Percentiles rank a stretch among this genome's conserved stretches.
These are phyloP conservation scores for Gymnoscopelus braueri DNA, from an alignment of 2,797 vertebrate species.

Conservation along the genomic window DNA sequence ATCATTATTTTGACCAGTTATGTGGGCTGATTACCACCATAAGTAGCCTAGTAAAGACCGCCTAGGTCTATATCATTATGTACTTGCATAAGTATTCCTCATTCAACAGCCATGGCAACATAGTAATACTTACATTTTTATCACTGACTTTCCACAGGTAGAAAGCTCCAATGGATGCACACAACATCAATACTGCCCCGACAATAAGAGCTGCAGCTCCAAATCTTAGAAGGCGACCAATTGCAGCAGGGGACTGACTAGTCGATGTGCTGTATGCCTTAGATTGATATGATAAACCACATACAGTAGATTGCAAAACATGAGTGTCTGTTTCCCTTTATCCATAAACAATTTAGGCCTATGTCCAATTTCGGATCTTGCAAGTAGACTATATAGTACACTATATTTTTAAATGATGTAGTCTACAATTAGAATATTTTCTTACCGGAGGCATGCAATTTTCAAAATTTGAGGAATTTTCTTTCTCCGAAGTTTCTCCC, in stretches of 20 bases:
- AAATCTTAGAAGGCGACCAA: constrained; percentile 78
- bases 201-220: constrained; percentile 84
- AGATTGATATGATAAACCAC: not conserved
- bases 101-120: constrained; percentile 21
- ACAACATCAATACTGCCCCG: constrained; percentile 84
- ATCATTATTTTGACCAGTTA: no score
- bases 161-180: constrained; percentile 88
- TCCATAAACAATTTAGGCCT: not conserved
- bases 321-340: not conserved
- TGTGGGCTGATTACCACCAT: not conserved
- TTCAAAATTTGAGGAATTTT: constrained; percentile 79
- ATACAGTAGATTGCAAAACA: not conserved
- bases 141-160: constrained; percentile 91
- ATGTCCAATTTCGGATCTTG: constrained; percentile 21
- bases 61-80: not conserved
- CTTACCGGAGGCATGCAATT: constrained; percentile 84
- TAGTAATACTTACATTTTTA: constrained; percentile 85
- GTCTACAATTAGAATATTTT: not conserved
- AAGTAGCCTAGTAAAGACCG: constrained; percentile 2
- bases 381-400: constrained; percentile 4
- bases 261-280: constrained; percentile 80
- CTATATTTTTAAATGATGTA: constrained; percentile 40
- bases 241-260: constrained; percentile 37
- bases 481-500: constrained; percentile 81
- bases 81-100: constrained; percentile 13